A percentile compares a stretch with the other conserved stretches of the same genome.
These are phyloP conservation scores for Cottoperca gobio DNA, from an alignment of 2,797 vertebrate species.

Conservation along the genomic window DNA sequence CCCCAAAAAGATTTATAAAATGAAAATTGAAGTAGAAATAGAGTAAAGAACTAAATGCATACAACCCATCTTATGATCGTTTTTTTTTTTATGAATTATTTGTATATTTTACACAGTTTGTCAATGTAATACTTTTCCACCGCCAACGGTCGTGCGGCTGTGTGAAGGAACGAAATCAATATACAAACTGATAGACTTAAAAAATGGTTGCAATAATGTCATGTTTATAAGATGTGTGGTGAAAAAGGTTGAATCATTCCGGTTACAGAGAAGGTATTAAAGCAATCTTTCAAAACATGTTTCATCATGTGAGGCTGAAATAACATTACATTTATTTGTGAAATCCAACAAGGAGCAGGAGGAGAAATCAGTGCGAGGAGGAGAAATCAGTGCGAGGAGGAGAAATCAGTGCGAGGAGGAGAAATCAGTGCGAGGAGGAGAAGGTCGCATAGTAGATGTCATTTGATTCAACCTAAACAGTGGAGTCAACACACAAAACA, in stretches of 20 bases:
- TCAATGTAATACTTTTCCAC: not conserved
- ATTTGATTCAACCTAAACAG: constrained; percentile 17
- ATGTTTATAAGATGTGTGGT: not conserved
- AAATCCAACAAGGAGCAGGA: not conserved
- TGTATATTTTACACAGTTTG: not conserved
- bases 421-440: too few species aligned
- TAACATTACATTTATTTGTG: constrained; percentile 12
- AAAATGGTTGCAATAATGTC: not conserved
- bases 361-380: too few species aligned
- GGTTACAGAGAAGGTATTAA: not conserved
- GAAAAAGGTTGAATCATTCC: not conserved
- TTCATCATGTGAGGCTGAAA: not conserved
- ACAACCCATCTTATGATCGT: too few species aligned
- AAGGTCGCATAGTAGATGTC: constrained; percentile 8
- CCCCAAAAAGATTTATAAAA: too few species aligned
- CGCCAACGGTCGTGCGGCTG: too few species aligned
- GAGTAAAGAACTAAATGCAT: too few species aligned
- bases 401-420: too few species aligned
- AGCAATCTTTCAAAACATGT: not conserved
- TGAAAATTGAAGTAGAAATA: too few species aligned
- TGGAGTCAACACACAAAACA: too few species aligned
- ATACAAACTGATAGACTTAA: not conserved
- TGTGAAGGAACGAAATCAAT: not conserved
- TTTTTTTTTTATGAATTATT: too few species aligned
- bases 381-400: too few species aligned